These are phyloP conservation scores for Chaenodraco wilsoni DNA, from an alignment of 2,797 vertebrate genomes.

Conservation along the genomic window DNA sequence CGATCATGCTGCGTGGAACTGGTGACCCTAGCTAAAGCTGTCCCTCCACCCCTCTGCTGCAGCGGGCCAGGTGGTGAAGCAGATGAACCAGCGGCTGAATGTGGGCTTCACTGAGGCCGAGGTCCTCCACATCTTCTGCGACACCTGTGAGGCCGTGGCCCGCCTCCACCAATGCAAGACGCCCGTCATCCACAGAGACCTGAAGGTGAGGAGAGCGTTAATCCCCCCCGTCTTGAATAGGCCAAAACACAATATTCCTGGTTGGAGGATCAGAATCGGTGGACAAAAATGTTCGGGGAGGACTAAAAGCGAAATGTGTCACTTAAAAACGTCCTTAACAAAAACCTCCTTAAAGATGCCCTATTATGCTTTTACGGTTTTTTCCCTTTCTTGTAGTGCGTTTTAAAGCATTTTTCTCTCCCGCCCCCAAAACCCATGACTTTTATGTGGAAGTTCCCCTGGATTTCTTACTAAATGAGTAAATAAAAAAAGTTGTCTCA, in stretches of 20 bases:
- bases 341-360: background rate
- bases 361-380: too few species aligned
- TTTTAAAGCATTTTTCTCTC: too few species aligned
- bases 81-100: conserved; percentile 96
- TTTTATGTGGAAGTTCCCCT: too few species aligned
- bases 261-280: background rate
- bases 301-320: background rate
- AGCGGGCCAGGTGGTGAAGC: conserved; percentile 96
- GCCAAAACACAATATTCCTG: background rate
- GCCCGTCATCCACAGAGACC: conserved; percentile 94
- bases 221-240: background rate
- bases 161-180: conserved; percentile 98
- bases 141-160: conserved; percentile 95
- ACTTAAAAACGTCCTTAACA: background rate
- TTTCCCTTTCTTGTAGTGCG: too few species aligned
- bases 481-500: too few species aligned
- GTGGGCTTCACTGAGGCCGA: conserved; percentile 93
- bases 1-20: background rate
- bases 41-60: background rate
- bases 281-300: background rate
- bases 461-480: too few species aligned
- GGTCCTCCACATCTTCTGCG: conserved; percentile 94
- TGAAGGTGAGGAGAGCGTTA: conserved; percentile 86
- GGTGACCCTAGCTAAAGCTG: background rate
- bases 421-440: too few species aligned